Percentiles rank a stretch among this genome's conserved stretches.
These are phyloP conservation scores for Cryptocephalus primarius DNA, from an alignment of 2,888 invertebrate genomes.

Conservation along the genomic window DNA sequence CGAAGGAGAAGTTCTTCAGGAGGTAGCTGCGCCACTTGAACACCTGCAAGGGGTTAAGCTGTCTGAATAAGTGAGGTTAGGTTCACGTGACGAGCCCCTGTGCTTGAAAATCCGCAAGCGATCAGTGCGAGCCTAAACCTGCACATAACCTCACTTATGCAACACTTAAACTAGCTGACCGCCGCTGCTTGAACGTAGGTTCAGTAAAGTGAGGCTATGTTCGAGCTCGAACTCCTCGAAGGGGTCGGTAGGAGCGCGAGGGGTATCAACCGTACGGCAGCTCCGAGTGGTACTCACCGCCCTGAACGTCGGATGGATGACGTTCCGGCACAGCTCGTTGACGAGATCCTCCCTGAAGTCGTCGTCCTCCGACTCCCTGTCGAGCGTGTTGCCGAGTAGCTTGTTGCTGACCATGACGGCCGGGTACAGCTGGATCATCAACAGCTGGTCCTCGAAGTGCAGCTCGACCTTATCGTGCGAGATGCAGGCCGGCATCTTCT, in stretches of 20 bases:
- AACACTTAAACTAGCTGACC: too few relatives aligned
- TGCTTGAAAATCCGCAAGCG: too few relatives aligned
- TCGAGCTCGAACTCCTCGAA: too few relatives aligned
- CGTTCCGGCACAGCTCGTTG: slow-evolving; percentile 48
- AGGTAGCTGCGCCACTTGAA: slow-evolving; percentile 31
- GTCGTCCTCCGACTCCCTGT: slow-evolving; percentile 27
- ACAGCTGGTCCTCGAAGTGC: slow-evolving; percentile 46
- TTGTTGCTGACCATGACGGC: slow-evolving; percentile 30
- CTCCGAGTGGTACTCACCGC: slow-evolving; percentile 18
- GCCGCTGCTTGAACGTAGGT: too few relatives aligned
- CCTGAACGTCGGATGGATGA: slow-evolving; percentile 50
- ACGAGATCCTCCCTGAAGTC: slow-evolving; percentile 49
- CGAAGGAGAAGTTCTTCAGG: slow-evolving; percentile 34
- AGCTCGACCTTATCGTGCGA: slow-evolving; percentile 6
- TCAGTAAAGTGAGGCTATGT: too few relatives aligned
- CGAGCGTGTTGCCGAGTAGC: slow-evolving; percentile 4
- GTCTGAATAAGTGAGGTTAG: too few relatives aligned
- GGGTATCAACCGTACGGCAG: too few relatives aligned
- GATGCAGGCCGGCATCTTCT: slow-evolving; percentile 12
- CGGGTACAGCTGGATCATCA: slow-evolving; percentile 53
- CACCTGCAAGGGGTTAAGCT: slow-evolving; percentile 1
- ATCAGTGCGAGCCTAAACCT: too few relatives aligned
- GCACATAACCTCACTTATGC: too few relatives aligned
- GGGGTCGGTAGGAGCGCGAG: too few relatives aligned
- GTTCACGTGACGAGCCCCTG: too few relatives aligned